Conservation (phyloP, 2,113 vertebrate species). For the Corapipo altera region DNA sequence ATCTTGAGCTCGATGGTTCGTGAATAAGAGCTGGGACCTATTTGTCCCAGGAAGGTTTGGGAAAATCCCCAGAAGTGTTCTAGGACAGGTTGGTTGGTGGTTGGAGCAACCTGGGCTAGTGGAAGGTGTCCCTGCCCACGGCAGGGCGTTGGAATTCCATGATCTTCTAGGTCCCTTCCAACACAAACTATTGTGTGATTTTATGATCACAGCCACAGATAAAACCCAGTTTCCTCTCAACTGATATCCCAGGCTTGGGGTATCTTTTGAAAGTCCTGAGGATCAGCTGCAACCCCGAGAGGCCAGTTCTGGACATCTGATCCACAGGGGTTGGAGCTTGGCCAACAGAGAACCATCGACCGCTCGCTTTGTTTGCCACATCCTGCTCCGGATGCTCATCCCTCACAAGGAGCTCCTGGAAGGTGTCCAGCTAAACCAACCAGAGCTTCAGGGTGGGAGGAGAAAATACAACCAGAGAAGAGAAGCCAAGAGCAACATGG, state of each 20-base stretch:
- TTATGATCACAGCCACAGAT: not conserved
- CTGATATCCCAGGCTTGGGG: not conserved
- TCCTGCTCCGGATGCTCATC: not conserved
- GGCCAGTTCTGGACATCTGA: not conserved
- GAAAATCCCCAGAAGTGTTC: not conserved
- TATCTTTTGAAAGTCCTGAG: not conserved
- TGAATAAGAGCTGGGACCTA: not conserved
- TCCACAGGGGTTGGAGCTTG: not conserved
- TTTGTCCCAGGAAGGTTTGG: not conserved
- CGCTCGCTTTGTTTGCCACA: not conserved
- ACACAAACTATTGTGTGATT: not conserved
- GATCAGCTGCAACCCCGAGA: not conserved
- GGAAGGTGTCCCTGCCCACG: not conserved
- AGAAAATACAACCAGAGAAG: not conserved
- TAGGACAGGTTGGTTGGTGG: not conserved
- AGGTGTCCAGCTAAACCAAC: slow-evolving; percentile 22
- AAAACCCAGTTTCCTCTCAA: not conserved
- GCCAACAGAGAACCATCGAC: not conserved
- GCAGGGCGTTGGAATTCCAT: accelerated
- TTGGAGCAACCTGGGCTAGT: not conserved
- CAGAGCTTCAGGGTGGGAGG: not conserved
- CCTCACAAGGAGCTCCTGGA: not conserved
- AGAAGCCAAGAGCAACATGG: not conserved
- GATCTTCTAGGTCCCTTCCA: no score
- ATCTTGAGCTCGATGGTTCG: not conserved